A percentile compares a stretch with the other conserved stretches of the same genome.
Evolutionary conservation across 2,888 invertebrate species (phyloP).

Genomic region (Chromoteleia sp.): DNA sequence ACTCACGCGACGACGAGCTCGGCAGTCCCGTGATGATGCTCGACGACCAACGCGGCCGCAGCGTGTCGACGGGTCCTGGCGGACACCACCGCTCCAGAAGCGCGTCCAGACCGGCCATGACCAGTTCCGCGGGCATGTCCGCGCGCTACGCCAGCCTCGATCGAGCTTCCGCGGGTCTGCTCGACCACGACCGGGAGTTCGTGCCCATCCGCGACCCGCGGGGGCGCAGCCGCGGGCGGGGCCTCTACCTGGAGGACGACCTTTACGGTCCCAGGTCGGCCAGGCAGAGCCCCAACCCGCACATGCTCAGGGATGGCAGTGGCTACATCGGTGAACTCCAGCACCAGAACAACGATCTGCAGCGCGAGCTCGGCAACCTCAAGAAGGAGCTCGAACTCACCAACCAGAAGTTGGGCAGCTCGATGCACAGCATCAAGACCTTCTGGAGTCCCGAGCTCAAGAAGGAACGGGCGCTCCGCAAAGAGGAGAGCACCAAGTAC

Average conservation of each 20-base stretch:
- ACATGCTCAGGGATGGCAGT: conserved; percentile 87
- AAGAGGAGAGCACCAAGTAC: conserved; percentile 99
- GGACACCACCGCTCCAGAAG: conserved; percentile 92
- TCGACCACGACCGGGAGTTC: conserved; percentile 94
- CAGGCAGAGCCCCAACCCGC: conserved; percentile 90
- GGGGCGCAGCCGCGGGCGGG: conserved; percentile 88
- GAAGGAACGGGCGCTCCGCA: conserved; percentile 97
- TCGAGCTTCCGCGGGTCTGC: conserved; percentile 87
- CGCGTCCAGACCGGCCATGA: conserved; percentile 90
- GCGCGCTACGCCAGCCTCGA: conserved; percentile 90
- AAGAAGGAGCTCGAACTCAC: conserved; percentile 98
- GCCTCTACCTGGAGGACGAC: conserved; percentile 90
- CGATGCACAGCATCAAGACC: conserved; percentile 99
- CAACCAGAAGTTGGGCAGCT: conserved; percentile 98
- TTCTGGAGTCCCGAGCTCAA: conserved; percentile 99
- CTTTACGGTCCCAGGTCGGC: conserved; percentile 88
- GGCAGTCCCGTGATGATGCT: conserved; percentile 92
- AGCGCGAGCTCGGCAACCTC: conserved; percentile 95
- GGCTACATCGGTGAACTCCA: conserved; percentile 94
- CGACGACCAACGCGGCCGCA: conserved; percentile 88
- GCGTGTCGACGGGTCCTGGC: conserved; percentile 87
- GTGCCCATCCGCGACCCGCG: conserved; percentile 92
- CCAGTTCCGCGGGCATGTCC: conserved; percentile 83
- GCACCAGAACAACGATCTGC: conserved; percentile 97
- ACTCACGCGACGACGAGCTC: conserved; percentile 90